Conservation (phyloP, 2,797 vertebrate species). For the Cyprinella venusta region DNA sequence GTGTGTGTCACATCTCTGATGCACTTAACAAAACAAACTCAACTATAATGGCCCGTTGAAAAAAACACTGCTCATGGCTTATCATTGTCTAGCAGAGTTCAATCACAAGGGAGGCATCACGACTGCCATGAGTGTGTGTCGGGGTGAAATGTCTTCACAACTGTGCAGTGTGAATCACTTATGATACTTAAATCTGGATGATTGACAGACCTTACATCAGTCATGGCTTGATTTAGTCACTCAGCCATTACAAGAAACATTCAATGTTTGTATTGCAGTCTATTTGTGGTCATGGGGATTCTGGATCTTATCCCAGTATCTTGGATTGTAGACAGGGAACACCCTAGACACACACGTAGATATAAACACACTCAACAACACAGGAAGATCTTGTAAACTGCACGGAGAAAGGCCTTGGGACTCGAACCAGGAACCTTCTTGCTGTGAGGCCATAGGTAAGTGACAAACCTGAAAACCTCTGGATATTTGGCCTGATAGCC, state of each 20-base stretch:
- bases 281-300: background rate
- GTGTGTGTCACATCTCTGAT: constrained; percentile 13
- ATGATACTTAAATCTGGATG: background rate
- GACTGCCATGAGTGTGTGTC: background rate
- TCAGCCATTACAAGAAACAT: background rate
- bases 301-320: background rate
- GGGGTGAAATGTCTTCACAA: background rate
- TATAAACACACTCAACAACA: background rate
- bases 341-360: background rate
- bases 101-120: background rate
- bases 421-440: background rate
- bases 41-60: constrained; percentile 13
- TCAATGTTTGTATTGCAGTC: background rate
- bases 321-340: background rate
- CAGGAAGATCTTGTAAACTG: background rate
- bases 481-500: too few species aligned
- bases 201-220: background rate
- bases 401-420: background rate
- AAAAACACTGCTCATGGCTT: background rate
- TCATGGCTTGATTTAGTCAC: background rate
- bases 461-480: background rate
- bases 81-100: background rate
- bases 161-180: background rate
- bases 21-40: constrained; percentile 20
- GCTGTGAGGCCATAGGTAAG: background rate